Evolutionary conservation across 2,797 vertebrate genomes (phyloP).

Genomic region (Myotis planiceps): DNA sequence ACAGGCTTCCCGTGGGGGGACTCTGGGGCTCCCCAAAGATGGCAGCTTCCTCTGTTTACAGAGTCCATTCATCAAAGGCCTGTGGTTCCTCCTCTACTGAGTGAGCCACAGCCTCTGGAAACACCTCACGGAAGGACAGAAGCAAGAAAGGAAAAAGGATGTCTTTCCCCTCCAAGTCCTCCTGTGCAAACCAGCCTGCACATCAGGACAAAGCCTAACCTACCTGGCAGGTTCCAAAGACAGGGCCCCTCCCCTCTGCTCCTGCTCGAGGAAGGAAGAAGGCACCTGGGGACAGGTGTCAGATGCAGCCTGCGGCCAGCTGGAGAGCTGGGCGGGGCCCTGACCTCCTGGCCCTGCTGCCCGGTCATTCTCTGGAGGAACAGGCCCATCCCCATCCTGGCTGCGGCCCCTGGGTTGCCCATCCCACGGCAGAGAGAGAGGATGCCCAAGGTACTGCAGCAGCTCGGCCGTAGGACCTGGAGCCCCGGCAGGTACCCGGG

Average conservation of each 20-base stretch:
- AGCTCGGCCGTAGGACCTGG: no score
- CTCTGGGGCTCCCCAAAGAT: accelerated
- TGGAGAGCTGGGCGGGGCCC: accelerated
- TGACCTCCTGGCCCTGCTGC: accelerated
- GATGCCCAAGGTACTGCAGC: accelerated
- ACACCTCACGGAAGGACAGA: not conserved
- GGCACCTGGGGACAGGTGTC: no score
- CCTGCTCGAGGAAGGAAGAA: accelerated
- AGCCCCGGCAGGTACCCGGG: accelerated
- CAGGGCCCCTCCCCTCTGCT: not conserved
- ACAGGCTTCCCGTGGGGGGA: accelerated
- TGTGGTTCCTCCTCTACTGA: accelerated
- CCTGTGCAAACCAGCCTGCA: accelerated
- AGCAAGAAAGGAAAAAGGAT: no score
- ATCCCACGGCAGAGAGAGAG: not conserved
- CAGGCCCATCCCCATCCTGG: accelerated
- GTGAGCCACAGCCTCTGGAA: no score
- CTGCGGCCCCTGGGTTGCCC: not conserved
- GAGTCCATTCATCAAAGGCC: not conserved
- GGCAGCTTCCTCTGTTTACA: accelerated
- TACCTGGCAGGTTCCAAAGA: not conserved
- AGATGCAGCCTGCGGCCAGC: accelerated
- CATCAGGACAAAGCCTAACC: not conserved
- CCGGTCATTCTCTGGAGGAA: not conserved
- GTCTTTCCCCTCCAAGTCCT: not conserved